phyloP scores from a whole-genome alignment of 2,113 vertebrate genomes.

The Brevimyrus niger region DNA sequence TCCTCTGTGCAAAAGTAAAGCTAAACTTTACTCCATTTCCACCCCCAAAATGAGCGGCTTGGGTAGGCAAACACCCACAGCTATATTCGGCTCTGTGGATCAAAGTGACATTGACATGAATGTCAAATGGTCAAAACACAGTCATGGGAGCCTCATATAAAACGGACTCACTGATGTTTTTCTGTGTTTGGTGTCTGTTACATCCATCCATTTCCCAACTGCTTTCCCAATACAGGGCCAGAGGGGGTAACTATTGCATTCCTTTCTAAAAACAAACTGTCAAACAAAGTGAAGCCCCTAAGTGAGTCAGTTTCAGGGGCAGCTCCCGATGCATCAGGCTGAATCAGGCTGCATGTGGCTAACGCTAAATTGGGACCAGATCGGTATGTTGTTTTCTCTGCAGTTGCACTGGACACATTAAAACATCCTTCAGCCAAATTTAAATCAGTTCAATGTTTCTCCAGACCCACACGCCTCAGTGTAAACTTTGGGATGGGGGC shows the following conservation, averaged over 20 bases:
- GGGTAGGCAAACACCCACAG: not conserved
- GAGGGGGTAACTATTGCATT: not conserved
- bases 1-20: not conserved
- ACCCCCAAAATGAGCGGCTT: not conserved
- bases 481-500: not conserved
- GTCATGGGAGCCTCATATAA: not conserved
- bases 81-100: not conserved
- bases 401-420: not conserved
- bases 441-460: not conserved
- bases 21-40: not conserved
- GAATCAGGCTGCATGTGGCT: not conserved
- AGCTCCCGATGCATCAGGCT: not conserved
- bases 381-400: not conserved
- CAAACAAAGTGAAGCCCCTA: not conserved
- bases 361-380: not conserved
- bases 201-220: not conserved
- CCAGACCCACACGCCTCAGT: not conserved
- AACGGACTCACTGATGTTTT: not conserved
- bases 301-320: not conserved
- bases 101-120: not conserved
- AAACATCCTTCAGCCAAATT: not conserved
- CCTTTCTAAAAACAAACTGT: slow-evolving; percentile 3
- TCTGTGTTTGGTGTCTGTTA: not conserved
- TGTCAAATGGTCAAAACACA: slow-evolving; percentile 3
- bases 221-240: not conserved